Evolutionary conservation across 2,888 invertebrate genomes (phyloP), one percentile per base, ranked within the genome.

Genomic region (Scaptomyza parva): DNA sequence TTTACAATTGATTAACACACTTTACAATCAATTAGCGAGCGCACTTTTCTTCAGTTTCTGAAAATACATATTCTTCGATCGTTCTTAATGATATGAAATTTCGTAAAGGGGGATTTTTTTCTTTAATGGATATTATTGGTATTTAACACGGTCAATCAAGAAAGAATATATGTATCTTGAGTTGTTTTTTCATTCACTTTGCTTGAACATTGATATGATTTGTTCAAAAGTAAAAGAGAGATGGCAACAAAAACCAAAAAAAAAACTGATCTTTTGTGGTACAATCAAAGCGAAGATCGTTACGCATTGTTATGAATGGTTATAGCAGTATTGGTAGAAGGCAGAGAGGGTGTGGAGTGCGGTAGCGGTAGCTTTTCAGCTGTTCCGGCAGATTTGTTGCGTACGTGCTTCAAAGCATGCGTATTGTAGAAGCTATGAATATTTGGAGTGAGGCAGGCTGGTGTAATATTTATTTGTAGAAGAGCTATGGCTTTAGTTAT

Each of bases 11-110:
- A 70, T 81, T 74, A 78, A 65, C 70, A 70, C 71, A 64, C 61
- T 71, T 66, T 62, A 63, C 51, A 57, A 67, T 65, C 70, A 78
- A 78, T 80, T 80, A 76, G 48, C 73, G 52, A 7, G 9, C 33
- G 41, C 26, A 44, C 59, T 60, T 54, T 41, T 43, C 7, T 11
- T 3, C 43, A 30, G 35, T 44, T 24, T 60, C 40, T 55, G 45
- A 26, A 65, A 53, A 64, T 41, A 52, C 26, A 43, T 33, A 2
- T 33, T 8, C 24, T 22, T 48, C 28, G 22, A 53, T 22, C 37
- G 35, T 35, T 18, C 17, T 48, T 44, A 57, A 62, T 47, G 30
- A 35, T 39, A 69, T 33, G 26, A 61, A 45, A 35, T 41, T 41
- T 47, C 22, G 20, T n/a, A 33, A n/a, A 5, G 9, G 18, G 30